phyloP scores from a whole-genome alignment of 2,113 vertebrate genomes.

The Tetrao urogallus region DNA sequence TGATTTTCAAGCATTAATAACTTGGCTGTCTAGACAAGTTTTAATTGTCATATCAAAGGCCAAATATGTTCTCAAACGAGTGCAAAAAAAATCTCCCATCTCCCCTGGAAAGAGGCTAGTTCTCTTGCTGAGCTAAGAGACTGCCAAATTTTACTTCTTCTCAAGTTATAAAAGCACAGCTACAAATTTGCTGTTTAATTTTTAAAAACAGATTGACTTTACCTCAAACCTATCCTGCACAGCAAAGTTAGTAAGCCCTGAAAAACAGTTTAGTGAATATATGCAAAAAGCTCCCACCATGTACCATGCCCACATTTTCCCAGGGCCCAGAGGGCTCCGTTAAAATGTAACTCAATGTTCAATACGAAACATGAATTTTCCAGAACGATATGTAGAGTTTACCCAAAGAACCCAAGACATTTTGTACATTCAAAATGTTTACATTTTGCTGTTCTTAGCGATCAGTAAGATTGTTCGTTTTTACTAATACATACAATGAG shows the following conservation, averaged over 20 bases:
- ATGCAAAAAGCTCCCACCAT: conserved; percentile 50
- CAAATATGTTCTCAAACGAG: conserved; percentile 39
- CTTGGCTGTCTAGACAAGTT: conserved; percentile 71
- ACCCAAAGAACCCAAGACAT: conserved; percentile 68
- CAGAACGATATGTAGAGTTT: conserved; percentile 60
- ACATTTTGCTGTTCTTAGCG: conserved; percentile 55
- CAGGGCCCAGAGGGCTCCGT: conserved; percentile 53
- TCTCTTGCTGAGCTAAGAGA: background rate
- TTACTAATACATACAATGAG: conserved; percentile 76
- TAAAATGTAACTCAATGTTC: conserved; percentile 45
- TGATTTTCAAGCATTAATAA: conserved; percentile 70
- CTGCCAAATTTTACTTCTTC: conserved; percentile 33
- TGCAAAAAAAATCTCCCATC: conserved; percentile 28
- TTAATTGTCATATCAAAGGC: conserved; percentile 72
- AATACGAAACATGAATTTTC: conserved; percentile 60
- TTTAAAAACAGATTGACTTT: background rate
- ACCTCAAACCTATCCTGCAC: conserved; percentile 45
- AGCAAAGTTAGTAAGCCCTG: conserved; percentile 69
- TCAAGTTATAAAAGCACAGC: conserved; percentile 23
- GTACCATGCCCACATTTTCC: conserved; percentile 27
- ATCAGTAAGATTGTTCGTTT: conserved; percentile 66
- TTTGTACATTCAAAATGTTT: conserved; percentile 81
- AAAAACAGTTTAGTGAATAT: conserved; percentile 74
- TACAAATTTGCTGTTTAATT: background rate
- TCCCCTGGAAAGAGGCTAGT: background rate